Evolutionary conservation across 2,113 vertebrate genomes (phyloP).

Genomic region (Bothrops jararaca): DNA sequence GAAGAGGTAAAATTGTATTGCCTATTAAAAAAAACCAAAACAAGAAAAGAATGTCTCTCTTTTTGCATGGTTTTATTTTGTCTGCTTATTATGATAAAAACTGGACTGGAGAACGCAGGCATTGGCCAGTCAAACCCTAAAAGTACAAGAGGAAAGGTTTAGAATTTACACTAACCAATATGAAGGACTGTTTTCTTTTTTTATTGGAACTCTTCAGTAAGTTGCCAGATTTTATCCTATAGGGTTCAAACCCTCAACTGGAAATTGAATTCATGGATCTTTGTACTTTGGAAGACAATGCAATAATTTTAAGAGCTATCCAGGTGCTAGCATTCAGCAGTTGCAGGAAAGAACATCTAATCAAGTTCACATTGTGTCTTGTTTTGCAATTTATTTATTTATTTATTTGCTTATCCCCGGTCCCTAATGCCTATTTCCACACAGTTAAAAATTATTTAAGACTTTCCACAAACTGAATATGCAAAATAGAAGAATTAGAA

Average conservation of each 20-base stretch:
- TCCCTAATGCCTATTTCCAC: background rate
- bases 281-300: background rate
- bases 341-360: background rate
- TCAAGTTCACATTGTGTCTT: background rate
- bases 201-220: background rate
- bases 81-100: background rate
- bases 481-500: background rate
- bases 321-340: background rate
- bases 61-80: accelerated
- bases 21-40: background rate
- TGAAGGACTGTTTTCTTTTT: background rate
- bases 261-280: background rate
- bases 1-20: accelerated
- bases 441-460: background rate
- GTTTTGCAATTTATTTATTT: background rate
- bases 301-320: background rate
- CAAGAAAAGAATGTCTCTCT: background rate
- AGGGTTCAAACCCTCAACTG: background rate
- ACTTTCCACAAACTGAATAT: accelerated
- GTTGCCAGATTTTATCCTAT: background rate
- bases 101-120: background rate
- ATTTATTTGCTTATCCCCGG: background rate
- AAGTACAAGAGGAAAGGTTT: background rate
- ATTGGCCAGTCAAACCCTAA: accelerated
- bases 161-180: background rate